Evolutionary conservation across 2,797 vertebrate genomes (phyloP).

Genomic region (Enoplosus armatus): DNA sequence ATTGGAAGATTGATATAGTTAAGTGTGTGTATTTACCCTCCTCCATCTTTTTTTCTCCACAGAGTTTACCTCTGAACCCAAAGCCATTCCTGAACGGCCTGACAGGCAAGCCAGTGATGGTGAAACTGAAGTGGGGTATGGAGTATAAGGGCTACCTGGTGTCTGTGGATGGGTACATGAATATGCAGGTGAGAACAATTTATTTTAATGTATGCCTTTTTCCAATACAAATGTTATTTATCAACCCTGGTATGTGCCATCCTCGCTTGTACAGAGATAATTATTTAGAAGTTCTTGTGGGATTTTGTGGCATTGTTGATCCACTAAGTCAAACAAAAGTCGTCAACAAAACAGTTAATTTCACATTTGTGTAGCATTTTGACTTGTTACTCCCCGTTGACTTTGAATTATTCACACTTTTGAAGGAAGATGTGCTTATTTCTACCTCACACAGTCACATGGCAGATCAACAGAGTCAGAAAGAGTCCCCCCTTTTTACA

Average conservation of each 20-base stretch:
- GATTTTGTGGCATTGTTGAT: not conserved
- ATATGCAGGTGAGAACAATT: slow-evolving; percentile 91
- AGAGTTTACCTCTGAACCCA: slow-evolving; percentile 98
- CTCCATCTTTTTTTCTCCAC: not conserved
- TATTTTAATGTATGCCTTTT: not conserved
- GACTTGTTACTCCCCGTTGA: not conserved
- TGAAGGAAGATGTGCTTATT: not conserved
- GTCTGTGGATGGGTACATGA: slow-evolving; percentile 98
- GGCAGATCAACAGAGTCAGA: not conserved
- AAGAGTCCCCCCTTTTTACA: not conserved
- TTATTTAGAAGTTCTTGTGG: not conserved
- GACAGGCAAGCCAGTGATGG: slow-evolving; percentile 98
- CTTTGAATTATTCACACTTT: not conserved
- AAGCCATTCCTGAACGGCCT: slow-evolving; percentile 98
- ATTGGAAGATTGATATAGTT: rapidly evolving
- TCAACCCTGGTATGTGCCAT: too few relatives aligned
- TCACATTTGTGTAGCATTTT: not conserved
- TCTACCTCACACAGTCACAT: not conserved
- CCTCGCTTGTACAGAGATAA: not conserved
- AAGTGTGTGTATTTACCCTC: not conserved
- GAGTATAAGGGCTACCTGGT: slow-evolving; percentile 99
- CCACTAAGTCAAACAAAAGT: not conserved
- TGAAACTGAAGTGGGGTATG: slow-evolving; percentile 99
- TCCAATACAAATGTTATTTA: not conserved
- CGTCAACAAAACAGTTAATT: not conserved